Conservation (phyloP, 2,797 vertebrate species). For the Melanotaenia nigrans region DNA sequence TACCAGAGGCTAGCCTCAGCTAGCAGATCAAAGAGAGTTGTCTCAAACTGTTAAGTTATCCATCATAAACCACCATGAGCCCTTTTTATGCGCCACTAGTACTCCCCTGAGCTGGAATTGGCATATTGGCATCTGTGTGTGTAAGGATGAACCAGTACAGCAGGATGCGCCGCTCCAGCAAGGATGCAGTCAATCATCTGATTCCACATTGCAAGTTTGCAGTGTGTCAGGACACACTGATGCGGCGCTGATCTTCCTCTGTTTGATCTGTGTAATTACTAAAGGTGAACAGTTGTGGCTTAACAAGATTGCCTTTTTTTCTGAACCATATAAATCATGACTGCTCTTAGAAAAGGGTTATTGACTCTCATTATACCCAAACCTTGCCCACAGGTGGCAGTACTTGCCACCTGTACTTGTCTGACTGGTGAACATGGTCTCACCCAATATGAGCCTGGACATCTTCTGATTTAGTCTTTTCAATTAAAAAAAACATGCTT, state of each 20-base stretch:
- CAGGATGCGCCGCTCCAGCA: not conserved
- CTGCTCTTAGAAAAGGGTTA: not conserved
- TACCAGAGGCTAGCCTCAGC: not conserved
- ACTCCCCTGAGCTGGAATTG: not conserved
- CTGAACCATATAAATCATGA: not conserved
- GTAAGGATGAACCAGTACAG: not conserved
- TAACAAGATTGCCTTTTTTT: not conserved
- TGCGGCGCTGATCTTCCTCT: not conserved
- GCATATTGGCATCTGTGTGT: not conserved
- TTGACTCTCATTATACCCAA: not conserved
- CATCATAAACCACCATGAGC: not conserved
- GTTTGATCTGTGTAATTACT: not conserved
- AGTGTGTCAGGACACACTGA: not conserved
- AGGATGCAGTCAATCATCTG: not conserved
- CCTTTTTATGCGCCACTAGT: not conserved
- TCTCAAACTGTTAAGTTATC: not conserved
- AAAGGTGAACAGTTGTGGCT: not conserved
- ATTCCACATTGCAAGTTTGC: not conserved
- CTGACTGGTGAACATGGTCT: not conserved
- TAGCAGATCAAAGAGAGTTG: not conserved
- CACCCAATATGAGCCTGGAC: not conserved
- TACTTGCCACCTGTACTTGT: not conserved
- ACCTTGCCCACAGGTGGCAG: not conserved
- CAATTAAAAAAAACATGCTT: not conserved
- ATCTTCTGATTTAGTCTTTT: not conserved